phyloP scores from a whole-genome alignment of 2,797 vertebrate genomes.

The Paramormyrops hopkinsi region DNA sequence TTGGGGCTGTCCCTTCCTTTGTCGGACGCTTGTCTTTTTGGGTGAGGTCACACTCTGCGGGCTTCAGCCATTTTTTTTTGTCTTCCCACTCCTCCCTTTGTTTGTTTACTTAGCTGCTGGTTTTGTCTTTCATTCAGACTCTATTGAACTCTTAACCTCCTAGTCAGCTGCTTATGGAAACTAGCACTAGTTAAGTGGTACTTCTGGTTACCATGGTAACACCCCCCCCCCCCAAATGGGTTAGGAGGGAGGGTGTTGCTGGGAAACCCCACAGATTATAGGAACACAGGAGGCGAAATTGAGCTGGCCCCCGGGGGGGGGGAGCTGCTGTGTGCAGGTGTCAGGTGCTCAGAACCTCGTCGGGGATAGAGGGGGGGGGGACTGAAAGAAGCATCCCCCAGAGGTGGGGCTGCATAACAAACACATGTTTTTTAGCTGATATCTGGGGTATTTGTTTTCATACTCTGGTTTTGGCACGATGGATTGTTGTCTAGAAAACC shows the following conservation, averaged over 20 bases:
- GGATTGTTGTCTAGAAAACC: not conserved
- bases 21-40: not conserved
- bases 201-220: not conserved
- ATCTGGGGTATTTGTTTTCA: not conserved
- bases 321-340: not conserved
- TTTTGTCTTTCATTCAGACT: not conserved
- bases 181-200: not conserved
- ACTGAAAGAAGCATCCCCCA: not conserved
- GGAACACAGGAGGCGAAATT: not conserved
- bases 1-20: slow-evolving; percentile 12
- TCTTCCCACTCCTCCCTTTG: slow-evolving; percentile 11
- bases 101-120: not conserved
- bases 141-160: not conserved
- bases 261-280: not conserved
- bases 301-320: not conserved
- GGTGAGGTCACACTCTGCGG: not conserved
- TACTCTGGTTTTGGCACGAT: not conserved
- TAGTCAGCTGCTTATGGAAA: not conserved
- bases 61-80: not conserved
- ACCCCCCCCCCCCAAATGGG: not conserved
- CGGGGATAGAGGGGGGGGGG: not conserved
- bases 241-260: too few relatives aligned
- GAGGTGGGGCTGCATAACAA: not conserved
- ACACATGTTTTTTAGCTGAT: not conserved
- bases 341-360: not conserved